Base-by-base conservation (phyloP, 2,888 invertebrate genomes). In the Sphaerophoria rueppellii region DNA sequence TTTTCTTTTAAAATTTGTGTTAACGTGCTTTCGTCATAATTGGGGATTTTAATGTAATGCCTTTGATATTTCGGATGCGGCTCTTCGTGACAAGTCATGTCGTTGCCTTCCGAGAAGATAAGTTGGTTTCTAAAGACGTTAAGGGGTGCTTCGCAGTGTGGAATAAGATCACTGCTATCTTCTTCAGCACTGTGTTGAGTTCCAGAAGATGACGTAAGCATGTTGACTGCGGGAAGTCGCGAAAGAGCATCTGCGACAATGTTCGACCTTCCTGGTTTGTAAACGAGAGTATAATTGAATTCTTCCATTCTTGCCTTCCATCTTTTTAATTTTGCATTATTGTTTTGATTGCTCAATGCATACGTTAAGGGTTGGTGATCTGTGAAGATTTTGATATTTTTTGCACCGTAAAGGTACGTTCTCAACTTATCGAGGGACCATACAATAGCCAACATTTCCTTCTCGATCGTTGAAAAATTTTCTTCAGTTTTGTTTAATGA, bases 111-210 rank as follows among this genome's bases (percentile, higher is more conserved):
- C 40, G 48, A 50, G 9, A 82, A 63, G 16, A 83, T 43, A n/a
- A 74, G 14, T 61, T 79, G 74, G 43, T 83, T 83, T 48, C 34
- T 65, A 37, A 85, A 80, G n/a, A 76, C 73, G 34, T 85, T 77
- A 12, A 80, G 40, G 9, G 60, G 76, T 43, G 71, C 71, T 63
- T 77, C 77, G 43, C 71, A 63, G 54, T 77, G 50, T 48, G 77
- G 70, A 16, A 63, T 71, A 54, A 77, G 35, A 12, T 63, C 58
- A n/a, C 48, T 34, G 34, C 75, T 80, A 54, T 65, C 73, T 71
- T 72, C 67, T 75, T 58, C 73, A 7, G 63, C 73, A 63, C 63
- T 74, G 11, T 65, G 63, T 24, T 24, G 24, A 2, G 24, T 24
- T 24, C 24, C 24, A 24, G 24, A 24, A 2, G 24, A 24, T 24